Base-by-base conservation (phyloP, 2,888 invertebrate species). In the Leptinotarsa rubiginosa region DNA sequence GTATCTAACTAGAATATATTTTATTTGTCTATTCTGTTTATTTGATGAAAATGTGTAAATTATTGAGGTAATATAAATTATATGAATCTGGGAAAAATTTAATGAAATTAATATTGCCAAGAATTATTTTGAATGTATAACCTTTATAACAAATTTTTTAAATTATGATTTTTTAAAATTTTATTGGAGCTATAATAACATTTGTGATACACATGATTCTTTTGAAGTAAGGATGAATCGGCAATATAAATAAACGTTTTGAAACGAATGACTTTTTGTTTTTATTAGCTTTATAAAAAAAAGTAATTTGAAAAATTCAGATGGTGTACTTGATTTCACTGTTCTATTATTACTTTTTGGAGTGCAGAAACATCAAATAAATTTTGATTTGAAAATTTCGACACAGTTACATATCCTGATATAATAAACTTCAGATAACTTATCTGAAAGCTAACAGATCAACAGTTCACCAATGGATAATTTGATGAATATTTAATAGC, bases 1-100 rank as follows among this genome's bases (percentile, higher is more conserved):
- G 75, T 75, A 75, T 73, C 75, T 75, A 72, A 75, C 72, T 75
- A 75, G 69, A 75, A 72, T 70, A 66, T 67, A 72, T 73, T 75
- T 75, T 75, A 75, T 71, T 68, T 66, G 54, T 68, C 52, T 54
- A 68, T 68, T 68, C 16, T 54, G 41, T 68, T 68, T 50, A 66
- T 67, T 70, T 70, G 56, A 56, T 71, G 20, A 74, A 41, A 71
- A 31, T 72, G 67, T 75, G 75, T 75, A 75, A 72, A 75, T 75
- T 75, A 75, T 75, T 75, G 69, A 75, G 72, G 68, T 41, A 49
- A 67, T 67, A 52, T 68, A 54, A 68, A 67, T 10, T 47, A 67
- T 41, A 52, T 68, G 18, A 41, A 62, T 62, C 31, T 41, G 41
- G 25, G 31, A 62, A 25, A 62, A 31, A 31, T 62, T 62, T 31